Evolutionary conservation across 2,113 vertebrate species (phyloP), one percentile per base, ranked within the genome.

Genomic region (Prionailurus viverrinus): DNA sequence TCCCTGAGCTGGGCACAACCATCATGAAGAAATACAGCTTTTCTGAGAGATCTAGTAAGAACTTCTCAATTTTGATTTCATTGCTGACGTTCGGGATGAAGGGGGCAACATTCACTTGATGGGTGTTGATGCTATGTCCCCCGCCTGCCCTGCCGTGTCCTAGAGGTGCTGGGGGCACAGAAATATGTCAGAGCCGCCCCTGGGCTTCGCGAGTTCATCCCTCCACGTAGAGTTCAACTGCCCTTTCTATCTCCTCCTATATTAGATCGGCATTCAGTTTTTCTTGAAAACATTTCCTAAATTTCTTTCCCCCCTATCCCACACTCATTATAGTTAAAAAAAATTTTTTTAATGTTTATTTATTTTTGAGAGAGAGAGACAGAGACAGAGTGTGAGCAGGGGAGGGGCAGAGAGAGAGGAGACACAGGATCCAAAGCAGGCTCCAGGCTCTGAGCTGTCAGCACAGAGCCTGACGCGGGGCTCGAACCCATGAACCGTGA

Each of bases 131-230:
- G 11, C 23, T 18, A 5, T 0, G 4, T 36, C 48, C 9, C 2
- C 74, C 21, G 2, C 45, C 29, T 0, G 1, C 13, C 36, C 18
- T 0, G 55, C 9, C 21, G 1, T 1, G 21, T 29, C 11, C 18
- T 2, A 11, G 25, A 29, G 0, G 1, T 31, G 5, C 0, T 0
- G 16, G 23, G 61, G 63, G 13, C 5, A 29, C 27, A 10, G 53
- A n/a, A 10, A 33, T 0, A 0, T 16, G n/a, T 45, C 58, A 9
- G 2, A 31, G 58, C 41, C 8, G 11, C 7, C 25, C 5, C 4
- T 2, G 9, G 78, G 31, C 61, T 45, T 65, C 0, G 16, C 41
- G 5, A 31, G 25, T 7, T 18, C 61, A 63, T n/a, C 15, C 16
- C 8, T 41, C 48, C 33, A 31, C 0, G 3, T 6, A 14, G 74